Conservation (phyloP, 1,140 invertebrate species). For the Drosophila pseudoobscura region DNA sequence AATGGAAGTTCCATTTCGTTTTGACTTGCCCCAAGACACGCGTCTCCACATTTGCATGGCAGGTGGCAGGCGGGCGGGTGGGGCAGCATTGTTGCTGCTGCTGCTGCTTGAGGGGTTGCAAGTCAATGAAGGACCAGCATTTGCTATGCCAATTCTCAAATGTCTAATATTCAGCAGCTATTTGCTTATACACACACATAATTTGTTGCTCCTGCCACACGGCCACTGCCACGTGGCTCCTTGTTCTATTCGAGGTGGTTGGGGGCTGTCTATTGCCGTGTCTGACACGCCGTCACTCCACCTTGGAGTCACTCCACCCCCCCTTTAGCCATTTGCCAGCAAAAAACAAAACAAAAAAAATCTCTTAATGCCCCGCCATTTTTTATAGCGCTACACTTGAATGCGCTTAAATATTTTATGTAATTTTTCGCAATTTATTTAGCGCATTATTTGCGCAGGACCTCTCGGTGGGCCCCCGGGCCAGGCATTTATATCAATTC, state of each 20-base stretch:
- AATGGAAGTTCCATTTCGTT: too few species aligned
- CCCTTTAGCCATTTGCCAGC: constrained; percentile 41
- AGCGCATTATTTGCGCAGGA: constrained; percentile 68
- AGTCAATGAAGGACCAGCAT: constrained; percentile 65
- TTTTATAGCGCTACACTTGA: constrained; percentile 77
- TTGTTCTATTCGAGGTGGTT: constrained; percentile 29
- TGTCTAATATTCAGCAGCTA: constrained; percentile 75
- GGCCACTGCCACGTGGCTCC: not conserved
- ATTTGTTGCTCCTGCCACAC: constrained; percentile 38
- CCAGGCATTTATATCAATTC: constrained; percentile 74
- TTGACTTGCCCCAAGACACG: constrained; percentile 20
- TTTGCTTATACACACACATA: constrained; percentile 69
- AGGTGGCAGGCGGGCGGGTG: constrained; percentile 30
- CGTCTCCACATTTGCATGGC: constrained; percentile 49
- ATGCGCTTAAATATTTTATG: constrained; percentile 82
- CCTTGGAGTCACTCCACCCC: not conserved
- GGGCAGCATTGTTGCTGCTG: constrained; percentile 1
- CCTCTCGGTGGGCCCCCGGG: constrained; percentile 15
- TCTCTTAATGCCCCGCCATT: constrained; percentile 77
- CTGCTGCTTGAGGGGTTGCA: constrained; percentile 32
- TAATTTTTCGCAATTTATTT: constrained; percentile 82
- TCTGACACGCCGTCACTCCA: constrained; percentile 47
- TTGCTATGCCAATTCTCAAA: constrained; percentile 77
- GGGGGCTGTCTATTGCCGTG: constrained; percentile 55
- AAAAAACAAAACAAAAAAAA: constrained; percentile 19